Percentiles rank a stretch among this genome's conserved stretches.
These are phyloP conservation scores for Dendroctonus valens DNA, from an alignment of 1,140 invertebrate genomes.

Conservation along the genomic window DNA sequence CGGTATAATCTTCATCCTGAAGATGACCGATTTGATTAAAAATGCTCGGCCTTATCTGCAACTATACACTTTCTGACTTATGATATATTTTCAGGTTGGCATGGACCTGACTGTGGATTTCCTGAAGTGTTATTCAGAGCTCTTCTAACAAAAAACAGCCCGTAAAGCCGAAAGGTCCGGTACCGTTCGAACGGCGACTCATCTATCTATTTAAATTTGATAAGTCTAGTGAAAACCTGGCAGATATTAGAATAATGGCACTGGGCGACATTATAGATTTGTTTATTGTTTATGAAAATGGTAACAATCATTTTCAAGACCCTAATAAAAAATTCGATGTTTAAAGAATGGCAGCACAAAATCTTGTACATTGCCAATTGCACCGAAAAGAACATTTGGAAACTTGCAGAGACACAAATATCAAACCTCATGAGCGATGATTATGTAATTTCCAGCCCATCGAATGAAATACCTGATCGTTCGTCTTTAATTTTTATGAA, in stretches of 20 bases:
- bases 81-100: slow-evolving; percentile 53
- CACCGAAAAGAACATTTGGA: slow-evolving; percentile 51
- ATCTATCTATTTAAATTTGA: slow-evolving; percentile 60
- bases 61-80: too few species aligned
- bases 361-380: slow-evolving; percentile 57
- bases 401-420: slow-evolving; percentile 49
- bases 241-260: slow-evolving; percentile 62
- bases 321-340: slow-evolving; percentile 46
- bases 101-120: slow-evolving; percentile 64
- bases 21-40: too few species aligned
- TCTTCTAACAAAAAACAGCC: slow-evolving; percentile 59
- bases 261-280: slow-evolving; percentile 62
- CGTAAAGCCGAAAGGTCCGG: slow-evolving; percentile 52
- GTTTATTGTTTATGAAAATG: slow-evolving; percentile 60
- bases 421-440: slow-evolving; percentile 59
- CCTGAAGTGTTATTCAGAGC: slow-evolving; percentile 67
- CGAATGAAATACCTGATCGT: slow-evolving; percentile 61
- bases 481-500: slow-evolving; percentile 65
- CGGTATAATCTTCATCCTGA: too few species aligned
- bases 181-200: slow-evolving; percentile 53
- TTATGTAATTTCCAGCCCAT: slow-evolving; percentile 59
- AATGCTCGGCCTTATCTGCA: too few species aligned
- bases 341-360: slow-evolving; percentile 54
- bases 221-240: slow-evolving; percentile 57
- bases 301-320: slow-evolving; percentile 43